Conservation (phyloP, 92 coral and sea anemone genomes). For the Paramuricea clavata region DNA sequence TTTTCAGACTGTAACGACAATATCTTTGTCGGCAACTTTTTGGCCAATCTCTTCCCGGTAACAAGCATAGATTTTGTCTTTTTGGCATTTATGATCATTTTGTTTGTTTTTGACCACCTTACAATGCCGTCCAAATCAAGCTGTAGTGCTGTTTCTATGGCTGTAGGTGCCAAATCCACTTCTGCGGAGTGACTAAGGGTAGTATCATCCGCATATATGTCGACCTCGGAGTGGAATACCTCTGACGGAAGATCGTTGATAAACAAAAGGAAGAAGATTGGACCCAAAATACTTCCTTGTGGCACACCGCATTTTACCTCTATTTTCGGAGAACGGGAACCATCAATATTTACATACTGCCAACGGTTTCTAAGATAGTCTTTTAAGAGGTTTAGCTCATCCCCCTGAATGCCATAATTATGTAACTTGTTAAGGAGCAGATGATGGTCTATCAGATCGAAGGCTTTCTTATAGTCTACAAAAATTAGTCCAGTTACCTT, state of each 20-base stretch:
- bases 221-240: constrained; percentile 28
- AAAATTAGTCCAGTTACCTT: constrained; percentile 38
- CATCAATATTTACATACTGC: no score
- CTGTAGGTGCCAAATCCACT: constrained; percentile 54
- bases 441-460: constrained; percentile 32
- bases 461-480: constrained; percentile 46
- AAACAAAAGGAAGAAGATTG: constrained; percentile 29
- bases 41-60: constrained; percentile 37
- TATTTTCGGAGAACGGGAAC: no score
- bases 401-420: constrained; percentile 43
- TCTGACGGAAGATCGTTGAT: constrained; percentile 24
- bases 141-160: constrained; percentile 52
- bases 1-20: constrained; percentile 39
- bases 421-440: constrained; percentile 41
- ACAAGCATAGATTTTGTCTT: constrained; percentile 38
- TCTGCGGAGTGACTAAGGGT: constrained; percentile 54
- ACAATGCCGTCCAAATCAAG: constrained; percentile 56
- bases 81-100: constrained; percentile 54
- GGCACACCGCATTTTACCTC: no score
- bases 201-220: constrained; percentile 54
- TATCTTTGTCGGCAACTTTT: constrained; percentile 54
- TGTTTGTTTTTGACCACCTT: constrained; percentile 55
- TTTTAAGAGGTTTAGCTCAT: constrained; percentile 45
- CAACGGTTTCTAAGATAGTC: no score
- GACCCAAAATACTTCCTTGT: constrained; percentile 36